These are phyloP conservation scores for Hemitrygon akajei DNA, from an alignment of 2,797 vertebrate species.

Conservation along the genomic window DNA sequence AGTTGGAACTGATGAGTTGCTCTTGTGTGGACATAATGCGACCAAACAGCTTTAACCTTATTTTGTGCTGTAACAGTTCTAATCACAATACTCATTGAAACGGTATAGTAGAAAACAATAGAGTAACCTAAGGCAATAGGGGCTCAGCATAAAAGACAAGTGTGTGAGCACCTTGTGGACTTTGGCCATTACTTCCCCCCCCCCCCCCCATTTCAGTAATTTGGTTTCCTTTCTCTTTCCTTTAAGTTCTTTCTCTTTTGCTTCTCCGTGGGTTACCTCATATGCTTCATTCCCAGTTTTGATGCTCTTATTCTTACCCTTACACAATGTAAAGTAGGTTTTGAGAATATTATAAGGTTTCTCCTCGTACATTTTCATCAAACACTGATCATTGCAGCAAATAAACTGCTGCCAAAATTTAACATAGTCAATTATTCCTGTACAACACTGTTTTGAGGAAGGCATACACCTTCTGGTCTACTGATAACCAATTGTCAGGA, in stretches of 20 bases:
- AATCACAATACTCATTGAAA: too few relatives aligned
- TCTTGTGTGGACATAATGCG: too few relatives aligned
- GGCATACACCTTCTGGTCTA: neutral
- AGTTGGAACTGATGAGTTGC: too few relatives aligned
- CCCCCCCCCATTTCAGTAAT: neutral
- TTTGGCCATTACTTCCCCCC: neutral
- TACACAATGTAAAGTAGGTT: too few relatives aligned
- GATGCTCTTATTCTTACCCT: neutral
- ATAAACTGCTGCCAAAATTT: neutral
- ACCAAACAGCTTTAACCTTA: too few relatives aligned
- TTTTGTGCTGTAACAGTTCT: too few relatives aligned
- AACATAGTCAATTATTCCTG: neutral
- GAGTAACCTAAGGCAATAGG: too few relatives aligned
- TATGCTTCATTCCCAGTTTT: neutral
- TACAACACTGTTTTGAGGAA: neutral
- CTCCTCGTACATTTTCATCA: neutral
- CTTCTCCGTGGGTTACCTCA: neutral
- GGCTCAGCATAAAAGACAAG: too few relatives aligned
- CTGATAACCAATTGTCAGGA: neutral
- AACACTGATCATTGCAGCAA: too few relatives aligned
- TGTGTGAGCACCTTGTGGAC: too few relatives aligned
- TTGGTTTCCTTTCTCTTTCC: conserved; percentile 6
- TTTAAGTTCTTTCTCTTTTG: neutral
- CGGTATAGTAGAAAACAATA: too few relatives aligned
- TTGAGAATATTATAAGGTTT: neutral